A percentile compares a stretch with the other conserved stretches of the same genome.
These are phyloP conservation scores for Bradypus variegatus DNA, from an alignment of 2,797 vertebrate genomes.

Conservation along the genomic window DNA sequence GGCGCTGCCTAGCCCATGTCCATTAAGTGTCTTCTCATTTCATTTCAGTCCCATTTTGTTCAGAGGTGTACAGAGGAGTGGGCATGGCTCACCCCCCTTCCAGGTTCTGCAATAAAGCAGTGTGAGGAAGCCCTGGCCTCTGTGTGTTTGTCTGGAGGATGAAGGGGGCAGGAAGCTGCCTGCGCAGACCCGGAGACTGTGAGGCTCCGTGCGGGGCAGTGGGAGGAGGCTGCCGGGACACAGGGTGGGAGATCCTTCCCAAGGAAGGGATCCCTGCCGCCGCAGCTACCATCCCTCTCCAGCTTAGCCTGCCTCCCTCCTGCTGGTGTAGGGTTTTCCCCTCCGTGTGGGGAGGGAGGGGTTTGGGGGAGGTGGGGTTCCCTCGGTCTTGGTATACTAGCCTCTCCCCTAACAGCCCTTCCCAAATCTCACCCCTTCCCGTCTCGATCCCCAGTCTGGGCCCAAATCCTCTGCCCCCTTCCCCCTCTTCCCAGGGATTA, in stretches of 20 bases:
- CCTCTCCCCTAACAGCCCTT: not conserved
- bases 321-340: slow-evolving; percentile 21
- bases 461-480: slow-evolving; percentile 49
- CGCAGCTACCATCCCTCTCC: not conserved
- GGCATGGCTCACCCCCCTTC: not conserved
- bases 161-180: not conserved
- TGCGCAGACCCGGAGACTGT: not conserved
- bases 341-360: not conserved
- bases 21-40: slow-evolving; percentile 21
- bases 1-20: not conserved
- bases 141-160: not conserved
- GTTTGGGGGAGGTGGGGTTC: not conserved
- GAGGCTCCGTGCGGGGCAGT: not conserved
- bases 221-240: not conserved
- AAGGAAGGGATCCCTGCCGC: slow-evolving; percentile 54
- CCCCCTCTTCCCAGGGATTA: slow-evolving; percentile 59
- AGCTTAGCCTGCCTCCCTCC: not conserved
- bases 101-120: slow-evolving; percentile 64
- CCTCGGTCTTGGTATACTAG: not conserved
- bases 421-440: not conserved
- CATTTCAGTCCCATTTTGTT: slow-evolving; percentile 43
- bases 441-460: not conserved
- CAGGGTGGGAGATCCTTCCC: not conserved
- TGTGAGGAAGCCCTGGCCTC: slow-evolving; percentile 31
- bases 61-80: slow-evolving; percentile 29